phyloP scores from a whole-genome alignment of 1,140 invertebrate genomes.

The Eueides isabella region DNA sequence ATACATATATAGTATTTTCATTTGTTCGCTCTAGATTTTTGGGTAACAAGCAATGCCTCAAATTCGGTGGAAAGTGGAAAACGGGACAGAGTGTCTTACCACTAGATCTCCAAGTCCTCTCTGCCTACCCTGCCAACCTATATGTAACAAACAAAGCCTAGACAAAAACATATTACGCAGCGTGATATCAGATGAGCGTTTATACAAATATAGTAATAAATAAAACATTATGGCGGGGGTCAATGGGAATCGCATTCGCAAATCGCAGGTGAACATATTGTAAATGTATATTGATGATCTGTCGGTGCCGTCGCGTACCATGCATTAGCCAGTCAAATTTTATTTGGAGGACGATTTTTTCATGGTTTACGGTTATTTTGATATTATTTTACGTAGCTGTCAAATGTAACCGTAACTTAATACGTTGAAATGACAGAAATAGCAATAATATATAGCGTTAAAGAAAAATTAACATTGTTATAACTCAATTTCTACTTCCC shows the following conservation, averaged over 20 bases:
- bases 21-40: too few relatives aligned
- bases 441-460: not conserved
- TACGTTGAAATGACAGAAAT: not conserved
- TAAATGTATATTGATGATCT: conserved; percentile 29
- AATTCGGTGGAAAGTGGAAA: too few relatives aligned
- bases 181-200: not conserved
- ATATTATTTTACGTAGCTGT: too few relatives aligned
- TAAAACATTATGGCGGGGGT: conserved; percentile 40
- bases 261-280: conserved; percentile 44
- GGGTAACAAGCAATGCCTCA: too few relatives aligned
- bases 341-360: not conserved
- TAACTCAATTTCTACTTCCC: too few relatives aligned
- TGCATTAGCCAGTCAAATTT: conserved; percentile 35
- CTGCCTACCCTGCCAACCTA: too few relatives aligned
- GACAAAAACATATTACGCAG: not conserved
- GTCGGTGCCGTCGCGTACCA: conserved; percentile 5
- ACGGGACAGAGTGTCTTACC: too few relatives aligned
- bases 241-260: conserved; percentile 43
- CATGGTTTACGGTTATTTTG: not conserved
- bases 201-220: conserved; percentile 22
- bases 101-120: too few relatives aligned
- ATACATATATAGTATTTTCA: too few relatives aligned
- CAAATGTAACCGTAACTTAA: not conserved
- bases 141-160: not conserved
- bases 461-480: too few relatives aligned